Evolutionary conservation across 2,888 invertebrate genomes (phyloP).

Genomic region (Dascillus cervinus): DNA sequence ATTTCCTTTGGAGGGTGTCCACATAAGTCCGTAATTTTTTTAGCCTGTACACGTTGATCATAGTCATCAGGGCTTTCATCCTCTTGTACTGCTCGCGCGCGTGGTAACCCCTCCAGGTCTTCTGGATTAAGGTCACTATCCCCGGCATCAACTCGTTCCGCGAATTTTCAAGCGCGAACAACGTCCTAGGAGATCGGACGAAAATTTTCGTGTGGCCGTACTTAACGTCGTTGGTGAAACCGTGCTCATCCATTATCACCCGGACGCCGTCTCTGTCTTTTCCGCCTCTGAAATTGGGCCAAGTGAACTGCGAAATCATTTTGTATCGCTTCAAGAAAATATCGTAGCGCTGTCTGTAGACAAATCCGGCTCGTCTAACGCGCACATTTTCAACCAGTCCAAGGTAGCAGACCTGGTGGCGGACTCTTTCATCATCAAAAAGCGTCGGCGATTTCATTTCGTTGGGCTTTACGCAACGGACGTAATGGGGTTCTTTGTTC

Average conservation of each 20-base stretch:
- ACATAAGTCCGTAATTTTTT: slow-evolving; percentile 73
- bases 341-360: slow-evolving; percentile 89
- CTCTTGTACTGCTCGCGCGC: slow-evolving; percentile 68
- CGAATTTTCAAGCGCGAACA: slow-evolving; percentile 82
- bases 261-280: slow-evolving; percentile 75
- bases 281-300: slow-evolving; percentile 88
- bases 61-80: slow-evolving; percentile 77
- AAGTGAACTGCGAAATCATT: slow-evolving; percentile 91
- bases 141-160: slow-evolving; percentile 83
- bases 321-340: slow-evolving; percentile 91
- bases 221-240: slow-evolving; percentile 75
- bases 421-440: slow-evolving; percentile 76
- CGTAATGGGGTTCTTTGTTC: slow-evolving; percentile 93
- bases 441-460: slow-evolving; percentile 80
- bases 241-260: slow-evolving; percentile 74
- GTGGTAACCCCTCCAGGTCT: slow-evolving; percentile 76
- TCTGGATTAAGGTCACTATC: slow-evolving; percentile 89
- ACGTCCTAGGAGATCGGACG: slow-evolving; percentile 83
- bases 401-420: slow-evolving; percentile 74
- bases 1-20: slow-evolving; percentile 53
- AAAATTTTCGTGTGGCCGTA: slow-evolving; percentile 96
- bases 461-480: slow-evolving; percentile 96
- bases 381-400: slow-evolving; percentile 93
- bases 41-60: slow-evolving; percentile 71
- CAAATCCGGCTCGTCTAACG: slow-evolving; percentile 94